Evolutionary conservation across 1,140 invertebrate species (phyloP), one percentile per base, ranked within the genome.

Genomic region (Heliconius himera): DNA sequence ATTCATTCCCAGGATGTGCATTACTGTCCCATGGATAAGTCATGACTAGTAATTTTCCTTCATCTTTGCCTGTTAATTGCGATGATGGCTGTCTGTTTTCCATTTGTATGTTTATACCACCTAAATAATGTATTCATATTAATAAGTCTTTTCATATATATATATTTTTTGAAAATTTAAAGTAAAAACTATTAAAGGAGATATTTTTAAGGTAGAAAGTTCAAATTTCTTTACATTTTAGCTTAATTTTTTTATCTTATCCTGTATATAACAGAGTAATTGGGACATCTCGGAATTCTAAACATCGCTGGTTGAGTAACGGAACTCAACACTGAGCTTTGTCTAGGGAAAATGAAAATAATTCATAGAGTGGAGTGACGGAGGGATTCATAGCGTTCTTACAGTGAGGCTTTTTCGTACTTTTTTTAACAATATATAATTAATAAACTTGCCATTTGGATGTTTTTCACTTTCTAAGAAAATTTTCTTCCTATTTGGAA

Each of bases 11-110:
- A 3, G 96, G 96, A 76, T 96, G 93, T 1, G 96, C 95, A 84
- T 97, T 97, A 13, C 96, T 95, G 87, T 97, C 96, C 95, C 96
- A 96, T 1, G 96, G 96, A 82, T 97, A 97, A 1, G 95, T 96
- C 9, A 96, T 95, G 9, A 97, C 95, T 73, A 96, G 86, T 3
- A 96, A 85, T 86, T 96, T 96, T 29, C 95, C 95, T 36, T 84
- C 87, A 70, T 96, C 88, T 60, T 90, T 89, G 18, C 93, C 92
- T 0, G 73, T 76, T 70, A 95, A 77, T 75, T 89, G 90, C 0
- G 90, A 76, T 0, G 94, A 94, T 1, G 95, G 95, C 81, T 95
- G 88, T 8, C 95, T 82, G 38, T 93, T 90, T 71, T 88, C 89
- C 33, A 95, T 76, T 70, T 93, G 89, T 0, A 95, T 89, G 76